Evolutionary conservation across 1,140 invertebrate genomes (phyloP), one percentile per base, ranked within the genome.

Genomic region (Drosophila nigromelanica): DNA sequence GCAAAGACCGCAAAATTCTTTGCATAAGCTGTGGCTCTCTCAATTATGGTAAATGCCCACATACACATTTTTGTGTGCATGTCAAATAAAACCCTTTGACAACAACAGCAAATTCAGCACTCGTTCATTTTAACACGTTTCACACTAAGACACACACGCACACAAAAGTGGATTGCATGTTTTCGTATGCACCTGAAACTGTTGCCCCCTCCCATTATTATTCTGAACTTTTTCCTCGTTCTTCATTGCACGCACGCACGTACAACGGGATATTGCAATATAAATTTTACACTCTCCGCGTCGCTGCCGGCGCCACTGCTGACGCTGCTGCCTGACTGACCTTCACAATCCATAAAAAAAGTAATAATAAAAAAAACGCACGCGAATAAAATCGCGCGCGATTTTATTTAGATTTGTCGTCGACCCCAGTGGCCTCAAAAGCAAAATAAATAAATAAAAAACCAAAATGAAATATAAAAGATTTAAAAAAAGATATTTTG

Each of bases 371-470:
- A 40, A 42, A 21, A 76, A 63, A 76, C 52, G 56, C 76, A 79
- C 39, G 72, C 42, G 40, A 55, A 60, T 66, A 39, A 66, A 73
- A 64, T 72, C 45, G 37, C 62, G 50, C 40, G 62, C 51, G 35
- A 61, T 58, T 55, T 64, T 58, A 67, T 59, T 67, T 58, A 50
- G 63, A 54, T 61, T 69, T 72, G 61, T 64, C 61, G 69, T 66
- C 54, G 69, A 72, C 62, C 69, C 69, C 62, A 52, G 30, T 21
- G 63, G 52, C 73, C 62, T 52, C 63, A 42, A 63, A 35, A 10
- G 8, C 33, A 35, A 35, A 35, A 35, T 35, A 35, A 35, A 35
- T 35, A 35, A 35, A 37, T 45, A 35, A 55, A 68, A 56, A 43
- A 39, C 1, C 7, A 45, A 51, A 30, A 24, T 30, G 2, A 39